phyloP scores from a whole-genome alignment of 2,888 invertebrate genomes.

The Holacanthella duospinosa region DNA sequence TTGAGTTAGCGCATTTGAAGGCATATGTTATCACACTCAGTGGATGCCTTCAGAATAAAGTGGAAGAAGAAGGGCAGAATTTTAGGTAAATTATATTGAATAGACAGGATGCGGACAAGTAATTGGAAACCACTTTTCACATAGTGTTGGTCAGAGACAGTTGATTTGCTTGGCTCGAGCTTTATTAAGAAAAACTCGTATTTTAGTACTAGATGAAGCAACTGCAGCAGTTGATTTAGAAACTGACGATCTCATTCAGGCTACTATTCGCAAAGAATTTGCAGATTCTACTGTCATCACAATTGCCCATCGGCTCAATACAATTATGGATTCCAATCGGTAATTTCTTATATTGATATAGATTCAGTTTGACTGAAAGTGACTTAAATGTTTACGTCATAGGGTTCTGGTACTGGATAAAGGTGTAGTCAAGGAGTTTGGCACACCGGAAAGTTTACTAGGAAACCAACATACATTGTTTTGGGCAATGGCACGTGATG shows the following conservation, averaged over 20 bases:
- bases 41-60: constrained; percentile 40
- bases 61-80: constrained; percentile 41
- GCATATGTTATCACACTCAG: constrained; percentile 38
- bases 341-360: too few species aligned
- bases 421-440: constrained; percentile 42
- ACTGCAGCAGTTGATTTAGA: constrained; percentile 84
- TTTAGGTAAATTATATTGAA: constrained; percentile 38
- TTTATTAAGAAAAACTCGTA: constrained; percentile 29
- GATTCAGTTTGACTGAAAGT: neutral
- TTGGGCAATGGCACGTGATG: constrained; percentile 45
- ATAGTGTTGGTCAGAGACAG: constrained; percentile 36
- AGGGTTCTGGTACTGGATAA: constrained; percentile 43
- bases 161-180: constrained; percentile 33
- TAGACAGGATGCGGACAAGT: too few species aligned
- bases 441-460: constrained; percentile 40
- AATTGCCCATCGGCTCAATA: constrained; percentile 85
- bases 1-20: constrained; percentile 48
- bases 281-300: constrained; percentile 77
- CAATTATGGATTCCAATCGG: constrained; percentile 77
- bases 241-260: constrained; percentile 78
- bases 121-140: too few species aligned
- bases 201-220: constrained; percentile 44
- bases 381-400: too few species aligned
- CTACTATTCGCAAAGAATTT: constrained; percentile 69
- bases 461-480: constrained; percentile 42